Percentiles rank a stretch among this genome's conserved stretches.
Conservation (phyloP, 2,113 vertebrate genomes). For the Gallinago paraguaiae region DNA sequence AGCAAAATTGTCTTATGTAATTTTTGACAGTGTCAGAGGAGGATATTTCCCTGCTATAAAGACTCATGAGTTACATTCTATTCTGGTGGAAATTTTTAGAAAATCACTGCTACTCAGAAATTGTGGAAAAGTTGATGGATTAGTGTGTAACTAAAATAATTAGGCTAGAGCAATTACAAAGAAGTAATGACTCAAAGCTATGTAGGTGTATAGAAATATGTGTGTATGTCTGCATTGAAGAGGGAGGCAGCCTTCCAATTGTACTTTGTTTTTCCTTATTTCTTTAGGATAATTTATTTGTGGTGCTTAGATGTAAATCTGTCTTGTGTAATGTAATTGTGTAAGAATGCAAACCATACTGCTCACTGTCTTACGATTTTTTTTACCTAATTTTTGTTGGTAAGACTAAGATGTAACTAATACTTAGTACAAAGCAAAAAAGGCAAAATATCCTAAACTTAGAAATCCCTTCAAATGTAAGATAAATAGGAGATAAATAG, state of each 20-base stretch:
- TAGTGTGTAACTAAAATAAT: neutral
- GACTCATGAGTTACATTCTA: neutral
- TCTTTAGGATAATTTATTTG: neutral
- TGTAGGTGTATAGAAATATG: neutral
- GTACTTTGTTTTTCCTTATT: neutral
- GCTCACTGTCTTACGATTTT: neutral
- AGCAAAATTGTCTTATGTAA: neutral
- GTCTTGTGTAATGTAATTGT: neutral
- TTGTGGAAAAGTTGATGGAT: neutral
- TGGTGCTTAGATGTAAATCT: neutral
- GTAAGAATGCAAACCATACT: neutral
- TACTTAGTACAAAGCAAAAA: neutral
- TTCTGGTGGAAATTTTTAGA: neutral
- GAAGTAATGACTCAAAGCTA: neutral
- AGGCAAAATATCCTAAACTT: neutral
- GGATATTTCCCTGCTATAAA: neutral
- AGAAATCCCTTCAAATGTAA: neutral
- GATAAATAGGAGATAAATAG: neutral
- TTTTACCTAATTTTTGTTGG: neutral
- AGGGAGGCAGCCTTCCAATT: neutral
- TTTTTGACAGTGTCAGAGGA: slow-evolving; percentile 12
- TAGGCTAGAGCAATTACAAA: neutral
- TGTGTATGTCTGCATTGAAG: neutral
- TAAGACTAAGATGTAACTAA: neutral
- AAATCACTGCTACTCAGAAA: neutral